Evolutionary conservation across 64 coral and sea anemone genomes (phyloP).

Genomic region (Pachyseris speciosa): DNA sequence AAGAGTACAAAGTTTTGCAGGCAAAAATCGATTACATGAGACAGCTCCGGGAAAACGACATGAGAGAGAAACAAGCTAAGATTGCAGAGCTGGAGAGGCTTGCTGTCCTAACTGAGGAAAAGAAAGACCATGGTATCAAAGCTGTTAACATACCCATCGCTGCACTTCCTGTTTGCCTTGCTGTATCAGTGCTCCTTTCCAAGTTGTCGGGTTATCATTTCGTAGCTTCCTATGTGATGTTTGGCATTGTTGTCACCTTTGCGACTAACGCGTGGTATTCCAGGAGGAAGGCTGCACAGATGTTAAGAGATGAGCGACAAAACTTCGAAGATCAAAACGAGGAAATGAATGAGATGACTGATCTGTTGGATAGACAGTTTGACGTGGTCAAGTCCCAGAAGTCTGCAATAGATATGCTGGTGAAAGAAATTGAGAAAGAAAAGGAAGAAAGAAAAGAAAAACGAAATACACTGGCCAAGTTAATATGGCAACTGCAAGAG

Average conservation of each 20-base stretch:
- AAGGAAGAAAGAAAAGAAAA: conserved; percentile 79
- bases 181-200: conserved; percentile 53
- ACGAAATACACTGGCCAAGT: conserved; percentile 74
- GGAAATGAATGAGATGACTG: conserved; percentile 82
- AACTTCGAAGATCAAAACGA: conserved; percentile 76
- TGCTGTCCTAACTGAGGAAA: conserved; percentile 5
- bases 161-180: conserved; percentile 67
- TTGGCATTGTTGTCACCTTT: conserved; percentile 39
- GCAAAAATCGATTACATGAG: conserved; percentile 83
- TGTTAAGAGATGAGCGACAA: conserved; percentile 77
- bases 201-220: conserved; percentile 60
- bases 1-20: conserved; percentile 87
- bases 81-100: conserved; percentile 51
- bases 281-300: conserved; percentile 63
- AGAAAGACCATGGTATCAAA: conserved; percentile 20
- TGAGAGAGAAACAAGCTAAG: conserved; percentile 53
- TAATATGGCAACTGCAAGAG: conserved; percentile 89
- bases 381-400: conserved; percentile 90
- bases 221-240: conserved; percentile 16
- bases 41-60: conserved; percentile 59
- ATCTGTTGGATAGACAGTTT: conserved; percentile 85
- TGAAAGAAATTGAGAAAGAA: conserved; percentile 88
- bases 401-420: conserved; percentile 76
- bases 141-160: neutral
- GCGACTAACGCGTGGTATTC: conserved; percentile 71